Base-by-base conservation (phyloP, 2,797 vertebrate species). In the Rachycentron canadum region DNA sequence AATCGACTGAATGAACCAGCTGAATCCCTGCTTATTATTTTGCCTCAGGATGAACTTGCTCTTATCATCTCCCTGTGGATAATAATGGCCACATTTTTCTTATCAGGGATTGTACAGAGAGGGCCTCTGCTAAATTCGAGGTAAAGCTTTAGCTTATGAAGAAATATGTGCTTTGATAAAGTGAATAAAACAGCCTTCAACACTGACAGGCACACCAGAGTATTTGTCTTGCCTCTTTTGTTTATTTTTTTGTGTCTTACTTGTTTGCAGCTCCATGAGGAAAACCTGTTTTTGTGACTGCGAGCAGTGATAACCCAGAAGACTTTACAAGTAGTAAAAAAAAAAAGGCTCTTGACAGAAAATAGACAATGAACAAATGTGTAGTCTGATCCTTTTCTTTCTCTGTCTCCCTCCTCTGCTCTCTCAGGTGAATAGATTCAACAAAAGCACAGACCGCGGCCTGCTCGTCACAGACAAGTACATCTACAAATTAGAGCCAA, bases 401-500 rank as follows among this genome's bases (percentile, higher is more conserved):
- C 56, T 61, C 5, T 73, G 2, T 63, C 19, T 26, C 16, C 3
- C 12, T 79, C 57, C 4, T 57, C 13, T 49, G 5, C 55, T 69
- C 26, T 79, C 41, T 5, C 89, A 97, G 97, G 87, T 97, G 80
- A 99, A 97, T 72, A 94, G 95, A 77, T 98, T 98, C 73, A 96
- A 94, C 77, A 97, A 95, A 88, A 95, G 94, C 83, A 94, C 95
- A 5, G 97, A 99, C 88, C 92, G 97, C 7, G 96, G 95, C 11
- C 83, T 99, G 28, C 92, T 99, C 25, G 69, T 98, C 88, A 99
- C 97, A 0, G 97, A 98, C 85, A 96, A 93, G 76, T 94, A 94
- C 73, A 19, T 98, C 79, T 98, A 98, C 95, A 97, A 97, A 88
- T 79, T 99, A 88, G 96, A 98, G 26, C 96, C 97, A 0, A 94